Evolutionary conservation across 2,113 vertebrate genomes (phyloP).

Genomic region (Corythornis cristatus): DNA sequence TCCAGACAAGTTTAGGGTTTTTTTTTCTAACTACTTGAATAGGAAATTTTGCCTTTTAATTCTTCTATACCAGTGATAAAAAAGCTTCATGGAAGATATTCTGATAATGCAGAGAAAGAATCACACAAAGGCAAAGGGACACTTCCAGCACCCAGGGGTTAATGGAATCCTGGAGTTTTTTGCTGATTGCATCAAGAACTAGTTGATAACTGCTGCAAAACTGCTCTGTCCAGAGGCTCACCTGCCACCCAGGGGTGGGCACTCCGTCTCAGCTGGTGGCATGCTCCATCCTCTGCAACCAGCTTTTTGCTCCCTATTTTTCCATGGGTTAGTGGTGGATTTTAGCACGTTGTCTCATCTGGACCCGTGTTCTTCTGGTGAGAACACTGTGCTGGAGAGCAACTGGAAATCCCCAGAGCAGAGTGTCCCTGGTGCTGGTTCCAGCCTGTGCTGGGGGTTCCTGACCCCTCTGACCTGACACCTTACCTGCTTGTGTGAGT

Average conservation of each 20-base stretch:
- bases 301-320: neutral
- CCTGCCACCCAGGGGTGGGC: neutral
- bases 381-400: neutral
- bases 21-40: slow-evolving; percentile 6
- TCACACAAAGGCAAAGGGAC: neutral
- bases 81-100: neutral
- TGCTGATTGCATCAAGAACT: too few relatives aligned
- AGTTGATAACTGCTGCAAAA: too few relatives aligned
- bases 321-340: neutral
- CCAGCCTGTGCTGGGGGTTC: neutral
- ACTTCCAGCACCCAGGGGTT: neutral
- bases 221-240: neutral
- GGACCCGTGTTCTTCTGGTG: neutral
- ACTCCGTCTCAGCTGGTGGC: neutral
- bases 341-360: neutral
- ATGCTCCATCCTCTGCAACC: neutral
- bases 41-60: slow-evolving; percentile 21
- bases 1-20: neutral
- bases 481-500: neutral
- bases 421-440: neutral
- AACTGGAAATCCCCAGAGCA: neutral
- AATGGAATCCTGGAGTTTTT: too few relatives aligned
- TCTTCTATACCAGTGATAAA: slow-evolving; percentile 8
- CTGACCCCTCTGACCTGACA: neutral
- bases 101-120: neutral